Evolutionary conservation across 2,888 invertebrate species (phyloP), one percentile per base, ranked within the genome.

Genomic region (Nephrotoma appendiculata): DNA sequence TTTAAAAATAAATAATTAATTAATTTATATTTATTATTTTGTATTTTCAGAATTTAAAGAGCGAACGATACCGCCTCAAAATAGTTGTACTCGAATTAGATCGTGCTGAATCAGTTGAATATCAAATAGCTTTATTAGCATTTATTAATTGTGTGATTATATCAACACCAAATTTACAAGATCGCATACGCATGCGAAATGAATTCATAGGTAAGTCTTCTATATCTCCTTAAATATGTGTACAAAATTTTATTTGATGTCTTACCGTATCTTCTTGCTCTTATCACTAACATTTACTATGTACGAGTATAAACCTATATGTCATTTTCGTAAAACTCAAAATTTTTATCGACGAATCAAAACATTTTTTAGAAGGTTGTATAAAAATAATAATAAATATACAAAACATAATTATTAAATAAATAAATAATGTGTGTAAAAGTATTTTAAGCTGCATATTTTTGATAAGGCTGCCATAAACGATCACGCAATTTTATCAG

Each of bases 101-200:
- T 91, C 94, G 94, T 89, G 95, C 98, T 48, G 93, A 95, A 86
- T 94, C 95, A 88, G 94, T 96, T 86, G 97, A 98, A 92, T 98
- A 98, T 93, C 96, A 96, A 93, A 97, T 97, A 11, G 96, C 98
- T 6, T 93, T 99, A 89, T 93, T 98, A 90, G 98, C 98, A 87
- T 98, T 99, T 93, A 95, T 98, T 92, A 99, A 99, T 93, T 98
- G 98, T 91, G 95, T 98, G 91, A 96, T 99, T 91, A 97, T 98
- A 90, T 97, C 97, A 31, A 97, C 97, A 11, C 95, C 97, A 85
- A 94, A 96, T 87, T 93, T 98, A 88, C 96, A 96, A 88, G 98
- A 98, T 90, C 94, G 98, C 89, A 95, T 96, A 88, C 93, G 97
- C 88, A 95, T 98, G 88, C 94, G 99, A 89, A 98, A 98, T 91